Percentiles rank a stretch among this genome's conserved stretches.
Evolutionary conservation across 2,888 invertebrate species (phyloP).

Genomic region (Sphaerophoria rueppellii): DNA sequence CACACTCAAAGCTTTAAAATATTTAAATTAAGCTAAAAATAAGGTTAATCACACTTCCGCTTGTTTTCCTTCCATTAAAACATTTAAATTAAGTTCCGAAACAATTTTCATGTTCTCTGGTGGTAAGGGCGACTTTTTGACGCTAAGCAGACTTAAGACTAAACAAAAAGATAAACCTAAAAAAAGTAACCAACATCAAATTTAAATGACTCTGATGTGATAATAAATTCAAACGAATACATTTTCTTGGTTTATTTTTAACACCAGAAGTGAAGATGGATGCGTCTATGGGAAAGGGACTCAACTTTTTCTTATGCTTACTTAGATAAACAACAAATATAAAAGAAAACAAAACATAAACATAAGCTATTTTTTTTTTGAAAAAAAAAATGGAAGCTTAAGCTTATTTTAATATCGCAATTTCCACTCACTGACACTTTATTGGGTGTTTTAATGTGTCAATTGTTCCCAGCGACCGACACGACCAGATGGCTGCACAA

Average conservation of each 20-base stretch:
- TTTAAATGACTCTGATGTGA: conserved; percentile 15
- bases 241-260: conserved; percentile 4
- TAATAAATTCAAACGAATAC: conserved; percentile 30
- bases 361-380: conserved; percentile 2
- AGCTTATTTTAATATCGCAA: conserved; percentile 20
- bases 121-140: no score
- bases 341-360: conserved; percentile 2
- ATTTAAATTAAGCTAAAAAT: no score
- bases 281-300: neutral
- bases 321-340: neutral
- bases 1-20: no score
- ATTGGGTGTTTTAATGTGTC: conserved; percentile 33
- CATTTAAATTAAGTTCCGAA: neutral
- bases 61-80: conserved; percentile 23
- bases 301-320: conserved; percentile 17
- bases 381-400: conserved; percentile 7
- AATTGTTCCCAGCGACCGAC: neutral
- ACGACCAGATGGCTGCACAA: conserved; percentile 10
- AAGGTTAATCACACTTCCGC: conserved; percentile 13
- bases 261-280: neutral
- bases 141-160: neutral
- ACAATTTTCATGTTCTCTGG: neutral
- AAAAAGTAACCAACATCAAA: neutral
- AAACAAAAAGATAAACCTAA: neutral
- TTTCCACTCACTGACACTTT: conserved; percentile 16